Conservation (phyloP, 2,113 vertebrate genomes). For the Notothenia coriiceps region DNA sequence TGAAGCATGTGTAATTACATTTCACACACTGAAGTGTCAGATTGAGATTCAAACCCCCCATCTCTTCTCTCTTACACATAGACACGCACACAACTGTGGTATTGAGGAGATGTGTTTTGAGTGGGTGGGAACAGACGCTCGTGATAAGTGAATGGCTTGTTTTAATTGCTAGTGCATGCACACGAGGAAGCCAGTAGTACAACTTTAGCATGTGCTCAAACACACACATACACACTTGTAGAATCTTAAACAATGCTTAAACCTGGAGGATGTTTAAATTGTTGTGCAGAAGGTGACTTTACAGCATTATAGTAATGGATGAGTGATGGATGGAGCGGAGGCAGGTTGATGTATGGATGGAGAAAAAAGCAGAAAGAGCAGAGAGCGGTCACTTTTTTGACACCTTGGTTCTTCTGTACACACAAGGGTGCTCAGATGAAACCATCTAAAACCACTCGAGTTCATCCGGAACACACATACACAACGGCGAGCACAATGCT, state of each 20-base stretch:
- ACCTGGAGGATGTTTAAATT: neutral
- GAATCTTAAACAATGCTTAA: neutral
- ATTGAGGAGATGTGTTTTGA: constrained; percentile 68
- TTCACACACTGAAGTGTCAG: constrained; percentile 71
- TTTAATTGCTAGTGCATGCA: constrained; percentile 71
- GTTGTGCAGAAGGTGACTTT: neutral
- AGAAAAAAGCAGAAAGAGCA: constrained; percentile 18
- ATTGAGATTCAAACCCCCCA: constrained; percentile 39
- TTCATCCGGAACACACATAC: constrained; percentile 15
- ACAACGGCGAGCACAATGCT: neutral
- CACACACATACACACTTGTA: neutral
- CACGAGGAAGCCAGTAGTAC: neutral
- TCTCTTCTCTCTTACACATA: neutral
- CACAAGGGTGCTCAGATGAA: constrained; percentile 62
- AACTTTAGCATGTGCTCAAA: neutral
- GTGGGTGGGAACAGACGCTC: constrained; percentile 67
- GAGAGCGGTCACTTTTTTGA: constrained; percentile 37
- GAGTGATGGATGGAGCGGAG: constrained; percentile 20
- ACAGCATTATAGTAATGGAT: neutral
- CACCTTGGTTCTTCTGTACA: constrained; percentile 27
- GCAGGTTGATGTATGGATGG: constrained; percentile 20
- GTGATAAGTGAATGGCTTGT: constrained; percentile 70
- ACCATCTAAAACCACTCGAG: constrained; percentile 56
- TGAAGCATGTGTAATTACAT: constrained; percentile 71
- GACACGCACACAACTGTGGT: neutral